A percentile compares a stretch with the other conserved stretches of the same genome.
phyloP scores from a whole-genome alignment of 1,140 invertebrate genomes.

The Trissolcus basalis region DNA sequence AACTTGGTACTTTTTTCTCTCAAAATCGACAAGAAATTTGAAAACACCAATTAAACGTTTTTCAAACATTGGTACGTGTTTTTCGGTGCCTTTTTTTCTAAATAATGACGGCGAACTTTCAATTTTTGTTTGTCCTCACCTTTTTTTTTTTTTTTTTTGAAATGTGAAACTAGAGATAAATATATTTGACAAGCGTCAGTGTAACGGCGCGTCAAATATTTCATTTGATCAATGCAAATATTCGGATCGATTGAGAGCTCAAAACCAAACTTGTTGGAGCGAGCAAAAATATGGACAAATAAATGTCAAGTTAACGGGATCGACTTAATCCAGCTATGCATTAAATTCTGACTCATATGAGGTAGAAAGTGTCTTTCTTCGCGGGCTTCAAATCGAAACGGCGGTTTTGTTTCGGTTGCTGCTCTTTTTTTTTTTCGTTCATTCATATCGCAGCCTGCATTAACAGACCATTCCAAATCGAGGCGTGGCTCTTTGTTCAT shows the following conservation, averaged over 20 bases:
- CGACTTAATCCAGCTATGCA: slow-evolving; percentile 24
- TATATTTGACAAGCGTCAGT: too few species aligned
- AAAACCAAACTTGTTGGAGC: too few species aligned
- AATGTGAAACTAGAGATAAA: too few species aligned
- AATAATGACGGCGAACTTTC: too few species aligned
- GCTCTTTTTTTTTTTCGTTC: slow-evolving; percentile 10
- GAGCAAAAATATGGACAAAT: slow-evolving; percentile 13
- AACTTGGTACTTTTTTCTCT: too few species aligned
- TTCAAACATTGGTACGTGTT: too few species aligned
- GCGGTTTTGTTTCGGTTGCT: too few species aligned
- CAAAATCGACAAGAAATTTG: too few species aligned
- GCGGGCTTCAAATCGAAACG: slow-evolving; percentile 16
- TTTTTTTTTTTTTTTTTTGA: too few species aligned
- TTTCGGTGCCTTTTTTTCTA: too few species aligned
- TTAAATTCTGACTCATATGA: slow-evolving; percentile 21
- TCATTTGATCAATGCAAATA: neutral
- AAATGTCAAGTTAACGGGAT: slow-evolving; percentile 10
- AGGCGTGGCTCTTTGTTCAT: slow-evolving; percentile 57
- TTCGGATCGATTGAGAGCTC: neutral
- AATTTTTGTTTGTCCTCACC: too few species aligned
- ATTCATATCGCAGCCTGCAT: slow-evolving; percentile 36
- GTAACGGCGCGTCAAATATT: neutral
- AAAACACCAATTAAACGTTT: too few species aligned
- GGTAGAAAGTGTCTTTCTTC: slow-evolving; percentile 40
- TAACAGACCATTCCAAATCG: slow-evolving; percentile 38